Evolutionary conservation across 2,113 vertebrate species (phyloP).

Genomic region (Chelonoidis abingdonii): DNA sequence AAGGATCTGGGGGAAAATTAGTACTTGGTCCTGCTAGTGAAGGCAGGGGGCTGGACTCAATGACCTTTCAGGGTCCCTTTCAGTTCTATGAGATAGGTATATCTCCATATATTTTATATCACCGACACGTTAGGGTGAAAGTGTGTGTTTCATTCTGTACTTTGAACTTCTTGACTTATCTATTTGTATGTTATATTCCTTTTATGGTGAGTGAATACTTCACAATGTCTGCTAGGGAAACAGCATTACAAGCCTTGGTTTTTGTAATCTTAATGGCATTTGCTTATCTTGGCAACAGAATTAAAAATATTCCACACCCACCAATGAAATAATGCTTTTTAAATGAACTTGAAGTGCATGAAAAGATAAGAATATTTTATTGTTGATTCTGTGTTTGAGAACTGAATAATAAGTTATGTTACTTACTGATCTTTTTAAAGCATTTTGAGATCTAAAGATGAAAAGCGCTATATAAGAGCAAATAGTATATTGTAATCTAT

Average conservation of each 20-base stretch:
- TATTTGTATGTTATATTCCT: fast-evolving
- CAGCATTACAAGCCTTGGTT: background rate
- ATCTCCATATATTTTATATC: too few species aligned
- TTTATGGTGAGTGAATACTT: background rate
- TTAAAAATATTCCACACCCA: constrained; percentile 42
- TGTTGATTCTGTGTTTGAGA: background rate
- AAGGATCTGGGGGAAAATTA: too few species aligned
- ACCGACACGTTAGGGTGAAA: background rate
- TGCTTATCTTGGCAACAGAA: constrained; percentile 33
- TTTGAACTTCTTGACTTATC: background rate
- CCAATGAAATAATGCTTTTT: constrained; percentile 28
- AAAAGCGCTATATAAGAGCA: background rate
- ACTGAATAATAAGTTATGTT: background rate
- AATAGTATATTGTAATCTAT: background rate
- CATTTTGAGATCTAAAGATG: background rate
- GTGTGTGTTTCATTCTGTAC: fast-evolving
- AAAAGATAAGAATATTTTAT: background rate
- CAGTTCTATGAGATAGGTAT: too few species aligned
- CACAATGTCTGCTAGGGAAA: background rate
- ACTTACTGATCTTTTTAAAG: background rate
- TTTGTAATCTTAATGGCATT: constrained; percentile 37
- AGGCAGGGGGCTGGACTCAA: too few species aligned
- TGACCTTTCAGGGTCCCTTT: too few species aligned
- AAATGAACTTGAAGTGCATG: background rate
- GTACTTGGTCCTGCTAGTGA: too few species aligned